phyloP scores from a whole-genome alignment of 2,797 vertebrate species.

The Dendrocincla fuliginosa region DNA sequence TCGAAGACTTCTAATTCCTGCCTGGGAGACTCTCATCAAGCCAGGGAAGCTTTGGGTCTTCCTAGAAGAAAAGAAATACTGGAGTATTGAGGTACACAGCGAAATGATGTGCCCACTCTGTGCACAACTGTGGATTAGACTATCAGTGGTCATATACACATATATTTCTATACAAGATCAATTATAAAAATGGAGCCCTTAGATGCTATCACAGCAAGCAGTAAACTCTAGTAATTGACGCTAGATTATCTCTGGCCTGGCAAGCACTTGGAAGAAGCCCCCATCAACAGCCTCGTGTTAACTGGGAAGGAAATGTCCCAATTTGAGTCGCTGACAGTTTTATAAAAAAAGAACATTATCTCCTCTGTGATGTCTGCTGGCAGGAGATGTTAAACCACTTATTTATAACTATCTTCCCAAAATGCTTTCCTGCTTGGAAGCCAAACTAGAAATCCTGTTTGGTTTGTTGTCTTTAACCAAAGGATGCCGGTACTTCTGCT shows the following conservation, averaged over 20 bases:
- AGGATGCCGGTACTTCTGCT: slow-evolving; percentile 39
- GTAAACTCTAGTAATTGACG: neutral
- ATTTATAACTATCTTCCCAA: slow-evolving; percentile 59
- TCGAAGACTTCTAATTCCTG: neutral
- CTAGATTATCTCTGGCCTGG: neutral
- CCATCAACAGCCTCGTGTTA: neutral
- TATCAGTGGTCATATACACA: neutral
- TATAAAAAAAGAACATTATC: slow-evolving; percentile 45
- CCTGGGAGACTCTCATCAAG: neutral
- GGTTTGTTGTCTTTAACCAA: slow-evolving; percentile 69
- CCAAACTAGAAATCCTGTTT: slow-evolving; percentile 60
- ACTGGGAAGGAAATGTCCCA: slow-evolving; percentile 19
- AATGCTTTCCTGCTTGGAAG: slow-evolving; percentile 55
- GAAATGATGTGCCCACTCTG: neutral
- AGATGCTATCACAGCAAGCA: neutral
- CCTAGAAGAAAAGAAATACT: neutral
- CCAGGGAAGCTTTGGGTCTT: neutral
- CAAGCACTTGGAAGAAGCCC: neutral
- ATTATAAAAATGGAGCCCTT: neutral
- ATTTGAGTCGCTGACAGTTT: slow-evolving; percentile 34
- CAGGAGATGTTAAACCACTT: slow-evolving; percentile 54
- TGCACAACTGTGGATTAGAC: neutral
- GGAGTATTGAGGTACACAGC: neutral
- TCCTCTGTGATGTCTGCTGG: slow-evolving; percentile 61
- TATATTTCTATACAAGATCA: neutral